Conservation (phyloP, 2,113 vertebrate species). For the Tamias sibiricus region DNA sequence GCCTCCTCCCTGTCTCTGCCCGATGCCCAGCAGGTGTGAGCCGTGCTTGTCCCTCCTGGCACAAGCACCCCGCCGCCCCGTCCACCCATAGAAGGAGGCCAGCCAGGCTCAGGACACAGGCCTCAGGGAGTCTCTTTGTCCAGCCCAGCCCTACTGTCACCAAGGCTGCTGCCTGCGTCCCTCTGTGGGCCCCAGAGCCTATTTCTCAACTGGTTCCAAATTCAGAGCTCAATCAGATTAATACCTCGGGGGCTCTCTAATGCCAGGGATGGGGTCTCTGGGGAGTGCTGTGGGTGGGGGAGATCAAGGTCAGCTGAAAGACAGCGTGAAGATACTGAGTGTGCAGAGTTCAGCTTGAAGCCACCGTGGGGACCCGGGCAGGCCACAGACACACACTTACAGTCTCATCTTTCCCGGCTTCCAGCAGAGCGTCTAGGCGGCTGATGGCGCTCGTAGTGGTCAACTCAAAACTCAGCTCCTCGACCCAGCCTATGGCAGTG, state of each 20-base stretch:
- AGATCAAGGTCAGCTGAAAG: not conserved
- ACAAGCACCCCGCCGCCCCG: not conserved
- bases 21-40: not conserved
- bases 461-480: constrained; percentile 78
- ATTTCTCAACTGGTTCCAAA: not conserved
- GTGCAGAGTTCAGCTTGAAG: not conserved
- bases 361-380: not conserved
- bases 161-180: not conserved
- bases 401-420: constrained; percentile 85
- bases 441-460: constrained; percentile 61
- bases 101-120: not conserved
- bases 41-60: not conserved
- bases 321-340: not conserved
- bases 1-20: not conserved
- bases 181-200: not conserved
- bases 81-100: not conserved
- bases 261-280: not conserved
- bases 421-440: constrained; percentile 83
- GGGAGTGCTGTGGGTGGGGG: not conserved
- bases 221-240: not conserved
- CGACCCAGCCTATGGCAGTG: constrained; percentile 83
- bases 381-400: constrained; percentile 80
- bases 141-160: not conserved
- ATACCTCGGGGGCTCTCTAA: not conserved
- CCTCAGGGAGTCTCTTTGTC: not conserved